A percentile compares a stretch with the other conserved stretches of the same genome.
Evolutionary conservation across 1,140 invertebrate species (phyloP).

Genomic region (Drosophila tropicalis): DNA sequence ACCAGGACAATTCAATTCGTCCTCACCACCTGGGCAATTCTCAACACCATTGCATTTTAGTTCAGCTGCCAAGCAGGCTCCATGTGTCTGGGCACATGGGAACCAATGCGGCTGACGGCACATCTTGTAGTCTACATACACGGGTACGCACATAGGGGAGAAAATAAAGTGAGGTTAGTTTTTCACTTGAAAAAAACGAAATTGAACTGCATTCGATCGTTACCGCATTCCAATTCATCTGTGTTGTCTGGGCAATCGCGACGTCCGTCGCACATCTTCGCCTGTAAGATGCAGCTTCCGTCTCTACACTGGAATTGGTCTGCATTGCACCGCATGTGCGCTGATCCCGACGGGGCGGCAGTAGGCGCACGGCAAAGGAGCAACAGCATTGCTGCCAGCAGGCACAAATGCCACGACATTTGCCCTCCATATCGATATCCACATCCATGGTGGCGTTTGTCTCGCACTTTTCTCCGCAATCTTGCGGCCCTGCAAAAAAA

Average conservation of each 20-base stretch:
- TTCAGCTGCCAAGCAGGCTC: conserved; percentile 81
- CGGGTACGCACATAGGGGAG: no score
- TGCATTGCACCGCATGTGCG: conserved; percentile 66
- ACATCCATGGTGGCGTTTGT: conserved; percentile 6
- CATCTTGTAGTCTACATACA: conserved; percentile 59
- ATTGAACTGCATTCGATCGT: conserved; percentile 23
- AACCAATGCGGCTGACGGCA: conserved; percentile 79
- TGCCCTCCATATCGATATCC: neutral
- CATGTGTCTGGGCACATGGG: conserved; percentile 69
- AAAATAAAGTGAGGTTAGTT: conserved; percentile 2
- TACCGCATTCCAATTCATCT: conserved; percentile 88
- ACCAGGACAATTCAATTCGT: conserved; percentile 77
- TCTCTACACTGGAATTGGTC: conserved; percentile 84
- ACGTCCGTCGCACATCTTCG: conserved; percentile 87
- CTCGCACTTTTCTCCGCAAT: neutral
- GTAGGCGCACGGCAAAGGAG: conserved; percentile 59
- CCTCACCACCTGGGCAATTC: conserved; percentile 85
- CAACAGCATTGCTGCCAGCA: conserved; percentile 50
- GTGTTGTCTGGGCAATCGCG: conserved; percentile 87
- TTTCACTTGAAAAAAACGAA: no score
- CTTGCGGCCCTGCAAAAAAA: neutral
- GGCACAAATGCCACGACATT: conserved; percentile 28
- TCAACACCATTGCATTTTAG: conserved; percentile 84
- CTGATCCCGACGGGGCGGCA: conserved; percentile 66
- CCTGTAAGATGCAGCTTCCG: conserved; percentile 85